Evolutionary conservation across 2,113 vertebrate genomes (phyloP), one percentile per base, ranked within the genome.

Genomic region (Melospiza melodia): DNA sequence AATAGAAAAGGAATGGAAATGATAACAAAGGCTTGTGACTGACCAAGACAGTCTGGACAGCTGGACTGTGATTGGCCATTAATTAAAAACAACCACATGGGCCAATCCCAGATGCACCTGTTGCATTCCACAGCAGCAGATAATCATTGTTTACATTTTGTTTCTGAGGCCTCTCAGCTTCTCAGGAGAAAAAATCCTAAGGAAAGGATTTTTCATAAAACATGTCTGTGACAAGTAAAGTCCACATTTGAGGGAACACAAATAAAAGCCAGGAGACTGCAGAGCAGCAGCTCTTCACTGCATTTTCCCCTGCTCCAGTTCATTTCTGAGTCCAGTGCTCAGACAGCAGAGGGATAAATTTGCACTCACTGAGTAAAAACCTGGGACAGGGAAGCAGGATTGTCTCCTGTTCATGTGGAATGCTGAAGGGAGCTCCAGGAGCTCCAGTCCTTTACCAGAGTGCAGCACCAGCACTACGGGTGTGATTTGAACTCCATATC

Each of bases 281-380:
- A 46, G 20, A 82, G 62, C 43, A 78, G 59, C 37, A 86, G 28
- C 30, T 79, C 30, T 18, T 75, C 66, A 17, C 15, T 67, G 39
- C 10, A 18, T 28, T 41, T 27, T 61, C n/a, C 63, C 63, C 28
- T 17, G 73, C 44, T 73, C 63, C 0, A 10, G n/a, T n/a, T 59
- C 8, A 2, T 43, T 77, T 55, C 41, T 0, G 0, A 75, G 39
- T 11, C 12, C 61, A 61, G 62, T 4, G 31, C 23, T 78, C 20
- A 33, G 33, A 37, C 21, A 84, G 5, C 28, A 49, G 21, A 72
- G 35, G 6, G 35, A 62, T 1, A 28, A 22, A 81, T n/a, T 2
- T 74, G 37, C 67, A 65, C 35, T 21, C 2, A 15, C 15, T 4
- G 49, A 86, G 33, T 33, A 30, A 80, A 67, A 86, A 12, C 25